Evolutionary conservation across 2,888 invertebrate genomes (phyloP).

Genomic region (Prosapia bicincta): DNA sequence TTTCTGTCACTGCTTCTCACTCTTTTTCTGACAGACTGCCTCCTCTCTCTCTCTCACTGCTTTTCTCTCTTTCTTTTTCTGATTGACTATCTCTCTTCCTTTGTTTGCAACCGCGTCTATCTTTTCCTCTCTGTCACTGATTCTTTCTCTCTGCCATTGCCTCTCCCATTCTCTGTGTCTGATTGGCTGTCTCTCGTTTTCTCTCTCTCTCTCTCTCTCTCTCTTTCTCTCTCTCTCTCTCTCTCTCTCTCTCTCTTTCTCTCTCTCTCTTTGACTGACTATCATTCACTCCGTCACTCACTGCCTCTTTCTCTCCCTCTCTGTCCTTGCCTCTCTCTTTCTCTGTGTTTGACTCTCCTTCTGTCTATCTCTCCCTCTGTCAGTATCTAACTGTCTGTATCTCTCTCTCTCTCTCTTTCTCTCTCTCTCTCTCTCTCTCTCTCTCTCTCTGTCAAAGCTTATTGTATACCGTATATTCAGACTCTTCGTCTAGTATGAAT

Average conservation of each 20-base stretch:
- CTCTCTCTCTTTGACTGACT: not conserved
- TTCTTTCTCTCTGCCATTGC: not conserved
- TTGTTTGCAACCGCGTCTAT: too few relatives aligned
- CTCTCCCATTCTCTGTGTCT: slow-evolving; percentile 21
- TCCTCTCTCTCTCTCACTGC: slow-evolving; percentile 18
- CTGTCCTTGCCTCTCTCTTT: not conserved
- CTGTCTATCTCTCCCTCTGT: slow-evolving; percentile 4
- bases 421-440: slow-evolving; percentile 15
- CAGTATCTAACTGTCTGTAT: slow-evolving; percentile 7
- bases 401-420: slow-evolving; percentile 14
- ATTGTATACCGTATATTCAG: too few relatives aligned
- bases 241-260: not conserved
- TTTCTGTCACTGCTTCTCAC: slow-evolving; percentile 33
- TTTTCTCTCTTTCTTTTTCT: slow-evolving; percentile 14
- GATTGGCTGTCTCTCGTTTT: slow-evolving; percentile 7
- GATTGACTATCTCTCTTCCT: not conserved
- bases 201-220: slow-evolving; percentile 19
- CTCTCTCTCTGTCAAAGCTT: too few relatives aligned
- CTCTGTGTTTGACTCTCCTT: not conserved
- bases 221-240: not conserved
- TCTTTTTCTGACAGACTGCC: too few relatives aligned
- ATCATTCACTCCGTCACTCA: slow-evolving; percentile 18
- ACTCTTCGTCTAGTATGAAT: too few relatives aligned
- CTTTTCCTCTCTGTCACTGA: not conserved
- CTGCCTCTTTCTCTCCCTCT: not conserved